Evolutionary conservation across 2,113 vertebrate species (phyloP), one percentile per base, ranked within the genome.

Genomic region (Trachemys scripta): DNA sequence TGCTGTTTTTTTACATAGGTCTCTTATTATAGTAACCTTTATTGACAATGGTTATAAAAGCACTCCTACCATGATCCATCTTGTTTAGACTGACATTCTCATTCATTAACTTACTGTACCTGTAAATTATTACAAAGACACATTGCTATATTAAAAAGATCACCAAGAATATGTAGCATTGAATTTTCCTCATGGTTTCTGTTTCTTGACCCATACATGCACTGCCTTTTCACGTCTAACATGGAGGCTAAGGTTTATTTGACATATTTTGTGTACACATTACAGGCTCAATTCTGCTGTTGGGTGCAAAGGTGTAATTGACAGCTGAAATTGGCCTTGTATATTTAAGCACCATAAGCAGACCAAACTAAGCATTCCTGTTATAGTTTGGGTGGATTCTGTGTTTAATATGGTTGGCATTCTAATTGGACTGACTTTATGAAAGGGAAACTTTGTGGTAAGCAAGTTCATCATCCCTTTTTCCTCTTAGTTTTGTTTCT

Each of bases 1-100:
- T 84, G 20, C 6, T 93, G 10, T 91, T 95, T 89, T 69, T 72
- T 82, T 94, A 11, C 80, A 50, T 2, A 47, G 57, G 17, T 62
- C 17, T 89, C 76, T 56, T 88, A 35, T 84, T 69, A 53, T 19
- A 85, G 62, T 89, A 75, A 95, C 86, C 19, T 88, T 93, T 79
- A 89, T 80, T 89, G 49, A 72, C 45, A 87, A 24, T 35, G 35
- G 4, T 80, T 89, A 85, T 82, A 87, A 93, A 95, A 96, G 3
- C 11, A 82, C 3, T 78, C 38, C 24, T 16, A 87, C 86, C 89
- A 76, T 85, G 72, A 84, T 93, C 45, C 19, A 76, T 85, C 81
- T 92, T 85, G 11, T 65, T 95, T 92, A 96, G 83, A 56, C 12
- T 97, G 80, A 4, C n/a, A 53, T 87, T 92, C 62, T 94, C 29